Percentiles rank a stretch among this genome's conserved stretches.
phyloP scores from a whole-genome alignment of 2,797 vertebrate genomes.

The Antrozous pallidus region DNA sequence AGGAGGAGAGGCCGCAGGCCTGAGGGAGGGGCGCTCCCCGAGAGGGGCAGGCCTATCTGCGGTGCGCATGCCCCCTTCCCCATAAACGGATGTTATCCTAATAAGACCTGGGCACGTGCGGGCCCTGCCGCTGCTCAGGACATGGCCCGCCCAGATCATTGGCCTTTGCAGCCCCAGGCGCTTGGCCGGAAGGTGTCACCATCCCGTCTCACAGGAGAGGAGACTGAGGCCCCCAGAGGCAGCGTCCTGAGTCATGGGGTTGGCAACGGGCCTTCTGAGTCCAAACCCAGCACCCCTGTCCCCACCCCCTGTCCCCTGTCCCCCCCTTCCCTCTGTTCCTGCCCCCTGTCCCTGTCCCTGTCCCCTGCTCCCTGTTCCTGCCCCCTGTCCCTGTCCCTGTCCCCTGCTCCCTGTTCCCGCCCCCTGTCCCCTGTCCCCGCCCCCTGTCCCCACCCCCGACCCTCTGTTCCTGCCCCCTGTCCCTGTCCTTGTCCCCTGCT shows the following conservation, averaged over 20 bases:
- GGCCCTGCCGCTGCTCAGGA: not conserved
- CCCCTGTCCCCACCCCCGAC: fast-evolving
- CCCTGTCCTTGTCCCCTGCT: too few species aligned
- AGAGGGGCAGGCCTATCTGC: not conserved
- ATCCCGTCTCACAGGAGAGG: not conserved
- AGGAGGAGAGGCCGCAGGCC: not conserved
- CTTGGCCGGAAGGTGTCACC: not conserved
- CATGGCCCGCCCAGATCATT: not conserved
- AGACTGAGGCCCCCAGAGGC: not conserved
- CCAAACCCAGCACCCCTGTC: not conserved
- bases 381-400: too few species aligned
- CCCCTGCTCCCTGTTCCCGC: too few species aligned
- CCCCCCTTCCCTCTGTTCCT: too few species aligned
- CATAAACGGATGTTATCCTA: not conserved
- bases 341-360: too few species aligned
- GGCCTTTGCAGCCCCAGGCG: not conserved
- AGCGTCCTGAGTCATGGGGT: not conserved
- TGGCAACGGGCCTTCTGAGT: fast-evolving
- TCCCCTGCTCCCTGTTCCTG: too few species aligned
- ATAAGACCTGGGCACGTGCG: not conserved
- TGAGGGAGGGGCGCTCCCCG: not conserved
- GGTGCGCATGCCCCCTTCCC: not conserved
- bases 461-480: too few species aligned
- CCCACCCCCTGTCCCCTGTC: too few species aligned
- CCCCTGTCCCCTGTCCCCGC: too few species aligned